Evolutionary conservation across 2,113 vertebrate species (phyloP).

Genomic region (Phocoena phocoena): DNA sequence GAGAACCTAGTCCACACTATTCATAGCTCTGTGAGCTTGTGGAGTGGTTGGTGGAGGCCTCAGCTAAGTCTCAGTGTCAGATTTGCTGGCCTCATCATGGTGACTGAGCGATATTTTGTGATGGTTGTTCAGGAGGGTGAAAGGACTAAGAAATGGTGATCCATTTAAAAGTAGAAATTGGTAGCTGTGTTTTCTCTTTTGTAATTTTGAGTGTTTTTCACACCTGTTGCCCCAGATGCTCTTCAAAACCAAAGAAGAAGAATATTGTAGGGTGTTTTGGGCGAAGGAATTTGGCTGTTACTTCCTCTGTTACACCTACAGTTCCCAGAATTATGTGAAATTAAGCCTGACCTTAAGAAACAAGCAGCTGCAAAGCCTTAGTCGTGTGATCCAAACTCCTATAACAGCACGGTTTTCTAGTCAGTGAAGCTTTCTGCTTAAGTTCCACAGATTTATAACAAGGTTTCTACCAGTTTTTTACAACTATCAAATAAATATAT

Average conservation of each 20-base stretch:
- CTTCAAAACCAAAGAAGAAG: constrained; percentile 1
- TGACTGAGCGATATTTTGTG: not conserved
- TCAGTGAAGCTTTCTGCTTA: not conserved
- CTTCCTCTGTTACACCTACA: not conserved
- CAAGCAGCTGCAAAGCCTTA: not conserved
- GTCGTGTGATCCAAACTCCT: not conserved
- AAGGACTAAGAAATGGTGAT: not conserved
- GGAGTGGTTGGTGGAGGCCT: not conserved
- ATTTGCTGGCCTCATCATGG: not conserved
- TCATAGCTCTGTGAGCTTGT: not conserved
- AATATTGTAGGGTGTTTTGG: not conserved
- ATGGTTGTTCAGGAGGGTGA: not conserved
- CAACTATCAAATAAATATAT: not conserved
- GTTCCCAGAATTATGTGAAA: not conserved
- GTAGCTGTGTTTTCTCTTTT: constrained; percentile 24
- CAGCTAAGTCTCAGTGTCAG: not conserved
- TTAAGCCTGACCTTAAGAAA: not conserved
- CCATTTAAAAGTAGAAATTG: constrained; percentile 24
- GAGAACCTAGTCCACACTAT: not conserved
- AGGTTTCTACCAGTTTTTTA: not conserved
- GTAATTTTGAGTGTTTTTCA: not conserved
- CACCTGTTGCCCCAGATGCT: not conserved
- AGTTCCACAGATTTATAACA: not conserved
- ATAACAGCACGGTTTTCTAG: not conserved
- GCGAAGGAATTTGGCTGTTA: not conserved